A percentile compares a stretch with the other conserved stretches of the same genome.
Conservation (phyloP, 2,888 invertebrate genomes). For the Eupeodes latifasciatus region DNA sequence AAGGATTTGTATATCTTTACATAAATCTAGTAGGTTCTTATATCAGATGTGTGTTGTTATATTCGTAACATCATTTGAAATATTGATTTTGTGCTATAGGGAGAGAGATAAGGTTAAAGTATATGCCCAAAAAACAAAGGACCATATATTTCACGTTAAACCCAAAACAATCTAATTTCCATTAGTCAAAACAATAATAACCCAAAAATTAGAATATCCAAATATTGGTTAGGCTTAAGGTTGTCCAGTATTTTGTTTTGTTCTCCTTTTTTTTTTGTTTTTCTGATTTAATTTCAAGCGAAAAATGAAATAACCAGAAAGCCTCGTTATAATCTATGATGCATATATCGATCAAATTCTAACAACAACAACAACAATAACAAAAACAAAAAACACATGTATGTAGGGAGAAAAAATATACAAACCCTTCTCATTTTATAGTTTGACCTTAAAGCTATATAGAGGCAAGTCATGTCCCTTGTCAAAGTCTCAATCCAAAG, state of each 20-base stretch:
- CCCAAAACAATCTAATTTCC: slow-evolving; percentile 52
- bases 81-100: neutral
- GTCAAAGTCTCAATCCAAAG: slow-evolving; percentile 70
- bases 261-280: neutral
- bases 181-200: slow-evolving; percentile 53
- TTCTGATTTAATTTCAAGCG: slow-evolving; percentile 49
- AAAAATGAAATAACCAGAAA: slow-evolving; percentile 39
- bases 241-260: neutral
- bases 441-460: slow-evolving; percentile 57
- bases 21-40: neutral
- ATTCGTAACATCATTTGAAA: neutral
- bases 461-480: slow-evolving; percentile 46
- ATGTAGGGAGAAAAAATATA: neutral
- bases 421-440: slow-evolving; percentile 3
- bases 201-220: slow-evolving; percentile 64
- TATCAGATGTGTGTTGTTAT: neutral
- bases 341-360: slow-evolving; percentile 46
- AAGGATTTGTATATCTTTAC: neutral
- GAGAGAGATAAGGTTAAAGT: neutral
- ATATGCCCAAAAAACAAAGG: neutral
- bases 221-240: slow-evolving; percentile 30
- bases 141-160: slow-evolving; percentile 48
- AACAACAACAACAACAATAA: neutral
- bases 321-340: neutral
- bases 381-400: no score